phyloP scores from a whole-genome alignment of 2,797 vertebrate species.

The Phoxinus dragarum region DNA sequence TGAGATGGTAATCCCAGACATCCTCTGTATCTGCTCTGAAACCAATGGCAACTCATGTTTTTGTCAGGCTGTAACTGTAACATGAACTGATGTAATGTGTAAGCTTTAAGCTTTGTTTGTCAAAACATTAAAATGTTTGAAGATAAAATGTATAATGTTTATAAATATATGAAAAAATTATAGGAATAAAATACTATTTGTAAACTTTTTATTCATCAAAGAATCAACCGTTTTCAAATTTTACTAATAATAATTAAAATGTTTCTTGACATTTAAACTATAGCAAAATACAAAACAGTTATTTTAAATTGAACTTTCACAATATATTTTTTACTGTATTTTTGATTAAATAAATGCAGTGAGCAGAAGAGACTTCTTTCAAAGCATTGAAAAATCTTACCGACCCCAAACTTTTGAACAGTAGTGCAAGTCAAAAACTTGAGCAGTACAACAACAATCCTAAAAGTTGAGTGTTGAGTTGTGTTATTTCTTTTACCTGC shows the following conservation, averaged over 20 bases:
- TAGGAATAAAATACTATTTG: neutral
- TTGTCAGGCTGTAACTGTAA: neutral
- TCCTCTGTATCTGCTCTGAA: neutral
- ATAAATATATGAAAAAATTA: neutral
- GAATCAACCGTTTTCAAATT: neutral
- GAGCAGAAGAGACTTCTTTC: neutral
- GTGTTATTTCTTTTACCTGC: slow-evolving; percentile 81
- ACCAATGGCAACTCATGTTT: neutral
- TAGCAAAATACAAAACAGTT: neutral
- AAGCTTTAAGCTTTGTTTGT: neutral
- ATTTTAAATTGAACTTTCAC: neutral
- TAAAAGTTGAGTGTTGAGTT: neutral
- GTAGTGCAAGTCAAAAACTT: neutral
- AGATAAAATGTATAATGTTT: neutral
- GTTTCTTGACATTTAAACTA: neutral
- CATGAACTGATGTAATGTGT: neutral
- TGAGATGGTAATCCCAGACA: neutral
- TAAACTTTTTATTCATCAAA: neutral
- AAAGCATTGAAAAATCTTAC: neutral
- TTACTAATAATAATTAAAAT: neutral
- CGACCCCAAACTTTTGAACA: neutral
- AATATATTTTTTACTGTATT: neutral
- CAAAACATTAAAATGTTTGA: neutral
- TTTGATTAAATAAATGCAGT: neutral
- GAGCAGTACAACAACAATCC: neutral